Conservation (phyloP, 2,888 invertebrate species). For the Gnatocerus cornutus region DNA sequence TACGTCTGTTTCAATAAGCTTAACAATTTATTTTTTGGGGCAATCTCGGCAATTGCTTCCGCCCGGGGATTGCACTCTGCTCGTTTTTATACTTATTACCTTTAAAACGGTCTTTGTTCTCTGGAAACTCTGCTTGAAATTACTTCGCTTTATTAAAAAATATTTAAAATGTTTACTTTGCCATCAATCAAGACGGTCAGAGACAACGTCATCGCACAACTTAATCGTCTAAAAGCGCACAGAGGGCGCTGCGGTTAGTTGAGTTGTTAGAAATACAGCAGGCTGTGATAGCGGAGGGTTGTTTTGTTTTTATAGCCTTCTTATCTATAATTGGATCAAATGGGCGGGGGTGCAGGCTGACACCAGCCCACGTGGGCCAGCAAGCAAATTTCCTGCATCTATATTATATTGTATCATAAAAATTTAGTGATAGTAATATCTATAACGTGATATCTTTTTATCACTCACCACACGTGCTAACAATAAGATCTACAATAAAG, state of each 20-base stretch:
- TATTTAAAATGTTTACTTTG: slow-evolving; percentile 33
- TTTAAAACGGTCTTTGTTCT: slow-evolving; percentile 31
- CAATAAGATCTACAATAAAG: too few relatives aligned
- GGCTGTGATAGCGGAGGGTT: slow-evolving; percentile 60
- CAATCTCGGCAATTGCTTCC: slow-evolving; percentile 41
- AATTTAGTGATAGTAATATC: too few relatives aligned
- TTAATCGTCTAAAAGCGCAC: slow-evolving; percentile 46
- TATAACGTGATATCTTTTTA: too few relatives aligned
- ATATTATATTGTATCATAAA: too few relatives aligned
- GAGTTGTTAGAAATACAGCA: slow-evolving; percentile 63
- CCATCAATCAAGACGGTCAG: slow-evolving; percentile 26
- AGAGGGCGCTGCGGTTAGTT: slow-evolving; percentile 56
- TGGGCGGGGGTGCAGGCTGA: slow-evolving; percentile 51
- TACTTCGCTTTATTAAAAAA: slow-evolving; percentile 36
- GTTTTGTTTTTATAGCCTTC: slow-evolving; percentile 64
- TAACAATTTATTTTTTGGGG: slow-evolving; percentile 38
- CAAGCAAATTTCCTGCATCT: too few relatives aligned
- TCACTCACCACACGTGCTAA: too few relatives aligned
- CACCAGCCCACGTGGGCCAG: slow-evolving; percentile 2
- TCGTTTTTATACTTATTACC: slow-evolving; percentile 36
- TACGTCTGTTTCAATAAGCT: slow-evolving; percentile 40
- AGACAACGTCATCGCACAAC: slow-evolving; percentile 26
- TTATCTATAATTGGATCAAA: slow-evolving; percentile 67
- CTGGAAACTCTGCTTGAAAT: slow-evolving; percentile 15
- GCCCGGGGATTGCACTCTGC: slow-evolving; percentile 24